A percentile compares a stretch with the other conserved stretches of the same genome.
Conservation (phyloP, 1,140 invertebrate species). For the Brachystomella parvula region DNA sequence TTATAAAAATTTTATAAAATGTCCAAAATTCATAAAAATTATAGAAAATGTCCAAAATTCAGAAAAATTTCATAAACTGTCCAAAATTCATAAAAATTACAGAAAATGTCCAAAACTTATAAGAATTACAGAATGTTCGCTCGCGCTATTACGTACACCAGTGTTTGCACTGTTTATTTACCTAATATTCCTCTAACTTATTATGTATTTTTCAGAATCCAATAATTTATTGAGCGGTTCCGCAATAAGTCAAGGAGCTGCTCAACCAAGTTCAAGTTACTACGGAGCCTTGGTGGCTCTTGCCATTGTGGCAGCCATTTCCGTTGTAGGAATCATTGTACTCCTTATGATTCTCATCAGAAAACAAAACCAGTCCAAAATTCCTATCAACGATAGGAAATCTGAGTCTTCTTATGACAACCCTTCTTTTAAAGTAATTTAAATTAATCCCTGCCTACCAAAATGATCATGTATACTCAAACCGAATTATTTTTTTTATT, state of each 20-base stretch:
- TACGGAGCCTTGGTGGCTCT: slow-evolving; percentile 78
- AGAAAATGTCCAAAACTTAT: no score
- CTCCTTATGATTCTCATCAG: slow-evolving; percentile 69
- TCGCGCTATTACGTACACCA: no score
- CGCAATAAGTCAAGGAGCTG: slow-evolving; percentile 19
- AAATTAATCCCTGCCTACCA: background rate
- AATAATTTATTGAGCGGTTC: background rate
- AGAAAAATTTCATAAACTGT: no score
- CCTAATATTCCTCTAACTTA: slow-evolving; percentile 13
- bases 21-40: no score
- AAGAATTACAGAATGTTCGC: no score
- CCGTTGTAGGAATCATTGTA: slow-evolving; percentile 68
- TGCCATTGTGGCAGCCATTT: slow-evolving; percentile 73
- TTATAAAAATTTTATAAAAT: no score
- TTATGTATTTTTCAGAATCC: background rate
- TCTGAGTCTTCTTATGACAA: slow-evolving; percentile 74
- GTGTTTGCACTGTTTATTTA: no score
- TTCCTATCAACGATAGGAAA: slow-evolving; percentile 50
- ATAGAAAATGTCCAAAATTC: no score
- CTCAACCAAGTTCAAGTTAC: slow-evolving; percentile 57
- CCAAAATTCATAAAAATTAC: no score
- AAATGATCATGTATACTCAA: background rate
- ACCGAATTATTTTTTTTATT: background rate
- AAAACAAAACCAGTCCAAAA: slow-evolving; percentile 55
- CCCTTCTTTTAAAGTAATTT: slow-evolving; percentile 77